A percentile compares a stretch with the other conserved stretches of the same genome.
phyloP scores from a whole-genome alignment of 1,140 invertebrate genomes.

The Magallana gigas region DNA sequence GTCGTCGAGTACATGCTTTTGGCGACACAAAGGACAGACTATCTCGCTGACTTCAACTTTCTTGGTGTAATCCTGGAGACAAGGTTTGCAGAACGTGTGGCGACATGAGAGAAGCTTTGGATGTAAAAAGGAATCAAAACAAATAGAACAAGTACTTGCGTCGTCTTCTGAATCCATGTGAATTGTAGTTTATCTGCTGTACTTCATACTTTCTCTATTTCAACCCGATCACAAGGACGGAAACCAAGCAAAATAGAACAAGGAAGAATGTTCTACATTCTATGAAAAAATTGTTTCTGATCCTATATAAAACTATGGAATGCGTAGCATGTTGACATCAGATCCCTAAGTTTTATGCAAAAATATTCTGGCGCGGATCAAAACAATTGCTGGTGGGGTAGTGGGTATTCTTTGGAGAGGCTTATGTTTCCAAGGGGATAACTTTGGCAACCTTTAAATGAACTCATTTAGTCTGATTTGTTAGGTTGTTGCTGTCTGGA shows the following conservation, averaged over 20 bases:
- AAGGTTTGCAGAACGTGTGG: slow-evolving; percentile 52
- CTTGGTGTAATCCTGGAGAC: slow-evolving; percentile 40
- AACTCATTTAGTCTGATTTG: no score
- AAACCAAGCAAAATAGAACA: neutral
- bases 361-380: no score
- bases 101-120: slow-evolving; percentile 47
- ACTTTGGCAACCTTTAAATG: no score
- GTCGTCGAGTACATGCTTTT: neutral
- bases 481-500: no score
- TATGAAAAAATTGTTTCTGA: no score
- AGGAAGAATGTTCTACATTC: no score
- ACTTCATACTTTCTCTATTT: neutral
- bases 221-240: neutral
- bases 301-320: no score
- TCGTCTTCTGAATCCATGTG: neutral
- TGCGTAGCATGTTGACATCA: no score
- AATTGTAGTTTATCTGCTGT: neutral
- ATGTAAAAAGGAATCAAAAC: slow-evolving; percentile 34
- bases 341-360: no score
- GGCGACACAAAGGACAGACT: slow-evolving; percentile 49
- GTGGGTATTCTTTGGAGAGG: no score
- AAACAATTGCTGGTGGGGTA: no score
- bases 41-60: slow-evolving; percentile 31
- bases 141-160: slow-evolving; percentile 42
- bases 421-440: no score